Percentiles rank a stretch among this genome's conserved stretches.
Conservation (phyloP, 2,113 vertebrate genomes). For the Hystrix cristata region DNA sequence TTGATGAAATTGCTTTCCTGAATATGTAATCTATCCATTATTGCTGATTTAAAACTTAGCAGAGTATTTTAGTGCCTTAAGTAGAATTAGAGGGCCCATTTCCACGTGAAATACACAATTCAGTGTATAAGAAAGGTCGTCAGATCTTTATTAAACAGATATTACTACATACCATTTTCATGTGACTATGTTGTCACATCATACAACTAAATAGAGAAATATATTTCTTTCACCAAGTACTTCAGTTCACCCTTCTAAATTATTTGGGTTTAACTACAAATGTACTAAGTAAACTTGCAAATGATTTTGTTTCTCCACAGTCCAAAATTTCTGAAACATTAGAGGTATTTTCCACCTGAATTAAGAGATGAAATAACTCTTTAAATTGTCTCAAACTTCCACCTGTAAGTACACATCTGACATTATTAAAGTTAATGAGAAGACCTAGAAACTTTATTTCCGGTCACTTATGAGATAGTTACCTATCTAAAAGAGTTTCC, state of each 20-base stretch:
- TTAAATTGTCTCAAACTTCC: not conserved
- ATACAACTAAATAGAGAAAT: not conserved
- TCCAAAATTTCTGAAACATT: not conserved
- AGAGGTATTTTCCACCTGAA: not conserved
- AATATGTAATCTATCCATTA: not conserved
- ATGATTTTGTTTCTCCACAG: not conserved
- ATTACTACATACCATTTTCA: not conserved
- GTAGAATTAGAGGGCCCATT: not conserved
- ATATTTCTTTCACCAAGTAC: not conserved
- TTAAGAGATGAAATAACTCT: slow-evolving; percentile 50
- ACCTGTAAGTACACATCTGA: not conserved
- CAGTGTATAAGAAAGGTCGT: not conserved
- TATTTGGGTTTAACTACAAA: not conserved
- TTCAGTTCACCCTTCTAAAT: not conserved
- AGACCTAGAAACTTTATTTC: not conserved
- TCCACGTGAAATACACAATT: not conserved
- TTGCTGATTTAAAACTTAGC: not conserved
- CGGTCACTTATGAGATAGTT: not conserved
- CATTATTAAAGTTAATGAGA: not conserved
- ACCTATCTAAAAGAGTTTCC: not conserved
- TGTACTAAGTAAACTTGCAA: not conserved
- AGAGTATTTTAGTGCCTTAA: not conserved
- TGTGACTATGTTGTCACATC: not conserved
- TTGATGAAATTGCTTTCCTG: not conserved
- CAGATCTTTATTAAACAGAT: not conserved